Base-by-base conservation (phyloP, 2,888 invertebrate species). In the Biston stratarius region DNA sequence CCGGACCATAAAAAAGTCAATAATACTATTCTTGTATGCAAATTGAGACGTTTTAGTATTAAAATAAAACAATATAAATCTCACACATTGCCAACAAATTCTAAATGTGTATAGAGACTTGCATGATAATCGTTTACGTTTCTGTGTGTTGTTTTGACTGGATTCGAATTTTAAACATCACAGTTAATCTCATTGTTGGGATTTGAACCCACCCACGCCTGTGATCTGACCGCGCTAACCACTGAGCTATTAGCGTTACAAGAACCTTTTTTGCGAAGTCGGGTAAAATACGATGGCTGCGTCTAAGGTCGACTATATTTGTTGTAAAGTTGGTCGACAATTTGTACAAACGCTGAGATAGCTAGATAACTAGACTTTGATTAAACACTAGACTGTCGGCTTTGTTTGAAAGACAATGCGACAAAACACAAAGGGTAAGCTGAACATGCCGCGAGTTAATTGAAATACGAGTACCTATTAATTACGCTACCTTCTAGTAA, bases 341-440 rank as follows among this genome's bases (percentile, higher is more conserved):
- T 38, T 11, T 15, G 47, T 59, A 24, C 48, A 62, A 53, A 38
- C 44, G 45, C 53, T 58, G 51, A 33, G 52, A 47, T 52, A 58
- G 63, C 51, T 59, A 56, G 48, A 33, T 55, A 49, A 48, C 45
- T 42, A 53, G 57, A 44, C 38, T 60, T 59, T 64, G 55, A 64
- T 59, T 59, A 64, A 64, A 64, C 64, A 58, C 64, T 52, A 58
- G 45, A 42, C 59, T 42, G 52, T 45, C 58, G 53, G 64, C 64
- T 64, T 64, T 64, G 64, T 64, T 64, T 58, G 33, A 48, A 57
- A 57, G 24, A 64, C 58, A 47, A 52, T 59, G 52, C n/a, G 38
- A 64, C 47, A 53, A 62, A 62, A 47, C 52, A 59, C 47, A 64
- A 64, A 64, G 45, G 57, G 44, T 56, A 9, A 38, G 24, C 33